Percentiles rank a stretch among this genome's conserved stretches.
phyloP scores from a whole-genome alignment of 2,113 vertebrate species.

The Mustelus asterias region DNA sequence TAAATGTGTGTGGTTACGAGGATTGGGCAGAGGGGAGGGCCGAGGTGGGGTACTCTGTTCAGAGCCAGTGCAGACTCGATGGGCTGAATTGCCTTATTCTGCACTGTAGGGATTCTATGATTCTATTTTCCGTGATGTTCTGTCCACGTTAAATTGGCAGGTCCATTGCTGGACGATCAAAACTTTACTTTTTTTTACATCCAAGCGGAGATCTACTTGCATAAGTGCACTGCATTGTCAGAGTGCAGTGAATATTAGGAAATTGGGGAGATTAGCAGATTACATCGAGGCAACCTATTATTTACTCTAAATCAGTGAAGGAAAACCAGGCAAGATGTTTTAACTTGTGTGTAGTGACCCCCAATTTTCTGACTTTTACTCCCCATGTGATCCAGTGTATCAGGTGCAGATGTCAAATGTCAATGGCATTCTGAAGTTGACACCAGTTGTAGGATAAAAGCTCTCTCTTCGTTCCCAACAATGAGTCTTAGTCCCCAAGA shows the following conservation, averaged over 20 bases:
- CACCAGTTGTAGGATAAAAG: not conserved
- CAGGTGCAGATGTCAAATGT: not conserved
- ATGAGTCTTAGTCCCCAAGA: constrained; percentile 1
- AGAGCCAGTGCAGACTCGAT: too few species aligned
- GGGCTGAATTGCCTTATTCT: too few species aligned
- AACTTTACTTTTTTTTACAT: not conserved
- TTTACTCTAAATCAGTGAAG: not conserved
- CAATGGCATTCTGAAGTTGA: not conserved
- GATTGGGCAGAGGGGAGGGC: too few species aligned
- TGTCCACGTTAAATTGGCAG: not conserved
- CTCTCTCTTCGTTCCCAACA: not conserved
- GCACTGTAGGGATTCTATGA: too few species aligned
- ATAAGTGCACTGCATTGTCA: not conserved
- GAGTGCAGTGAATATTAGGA: not conserved
- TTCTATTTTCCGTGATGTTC: not conserved
- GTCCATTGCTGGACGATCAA: not conserved
- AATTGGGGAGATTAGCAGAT: not conserved
- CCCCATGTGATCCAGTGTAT: not conserved
- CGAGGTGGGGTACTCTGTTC: too few species aligned
- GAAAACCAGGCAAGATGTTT: not conserved
- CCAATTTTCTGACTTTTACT: not conserved
- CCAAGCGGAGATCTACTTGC: not conserved
- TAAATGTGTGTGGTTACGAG: too few species aligned
- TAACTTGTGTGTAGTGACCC: not conserved
- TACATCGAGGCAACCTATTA: not conserved